These are phyloP conservation scores for Pseudoips prasinana DNA, from an alignment of 2,888 invertebrate genomes.

Conservation along the genomic window DNA sequence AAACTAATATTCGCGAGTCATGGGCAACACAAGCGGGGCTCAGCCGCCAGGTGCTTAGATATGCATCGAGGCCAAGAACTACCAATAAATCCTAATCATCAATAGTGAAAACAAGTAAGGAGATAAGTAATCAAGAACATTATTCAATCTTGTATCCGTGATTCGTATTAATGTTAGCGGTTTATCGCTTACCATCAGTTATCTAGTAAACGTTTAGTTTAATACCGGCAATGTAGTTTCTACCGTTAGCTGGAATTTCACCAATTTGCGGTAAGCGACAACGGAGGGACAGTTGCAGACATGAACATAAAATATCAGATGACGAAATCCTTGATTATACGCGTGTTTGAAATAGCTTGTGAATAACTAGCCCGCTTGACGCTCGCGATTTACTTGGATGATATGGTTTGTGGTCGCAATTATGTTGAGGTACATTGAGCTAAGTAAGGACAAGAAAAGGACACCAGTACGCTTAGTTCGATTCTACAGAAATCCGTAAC, in stretches of 20 bases:
- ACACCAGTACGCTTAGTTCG: no score
- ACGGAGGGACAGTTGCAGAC: slow-evolving; percentile 19
- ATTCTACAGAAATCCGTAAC: no score
- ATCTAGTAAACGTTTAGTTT: slow-evolving; percentile 28
- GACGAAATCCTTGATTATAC: slow-evolving; percentile 14
- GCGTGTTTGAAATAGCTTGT: no score
- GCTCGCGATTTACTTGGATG: no score
- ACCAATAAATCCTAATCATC: slow-evolving; percentile 33
- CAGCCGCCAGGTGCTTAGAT: no score
- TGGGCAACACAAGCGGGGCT: slow-evolving; percentile 17
- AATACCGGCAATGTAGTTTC: slow-evolving; percentile 26
- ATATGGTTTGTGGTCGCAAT: no score
- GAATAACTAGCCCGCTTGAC: no score
- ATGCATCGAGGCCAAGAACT: slow-evolving; percentile 31
- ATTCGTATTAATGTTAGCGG: slow-evolving; percentile 21
- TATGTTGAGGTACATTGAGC: no score
- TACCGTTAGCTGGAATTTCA: slow-evolving; percentile 35
- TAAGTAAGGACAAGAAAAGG: no score
- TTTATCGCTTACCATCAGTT: slow-evolving; percentile 25
- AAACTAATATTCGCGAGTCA: slow-evolving; percentile 1
- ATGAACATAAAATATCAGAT: slow-evolving; percentile 18
- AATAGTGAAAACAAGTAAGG: slow-evolving; percentile 30
- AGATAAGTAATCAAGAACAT: slow-evolving; percentile 21
- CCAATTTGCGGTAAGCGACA: slow-evolving; percentile 31
- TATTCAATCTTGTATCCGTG: slow-evolving; percentile 23